Evolutionary conservation across 2,797 vertebrate species (phyloP).

Genomic region (Acomys russatus): DNA sequence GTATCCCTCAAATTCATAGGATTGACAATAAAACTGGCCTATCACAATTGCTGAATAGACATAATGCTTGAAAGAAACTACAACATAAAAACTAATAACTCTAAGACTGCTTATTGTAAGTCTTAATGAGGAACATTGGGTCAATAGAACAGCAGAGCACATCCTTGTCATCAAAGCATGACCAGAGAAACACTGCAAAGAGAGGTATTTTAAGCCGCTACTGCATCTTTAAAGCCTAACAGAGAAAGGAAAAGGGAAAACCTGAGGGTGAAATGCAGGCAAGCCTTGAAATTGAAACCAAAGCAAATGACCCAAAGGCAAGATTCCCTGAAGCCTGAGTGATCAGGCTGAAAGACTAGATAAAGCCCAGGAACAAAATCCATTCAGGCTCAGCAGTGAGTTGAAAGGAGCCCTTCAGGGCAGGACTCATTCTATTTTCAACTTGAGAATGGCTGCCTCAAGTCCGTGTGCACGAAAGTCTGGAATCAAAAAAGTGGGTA

Average conservation of each 20-base stretch:
- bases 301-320: constrained; percentile 85
- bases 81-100: constrained; percentile 54
- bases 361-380: constrained; percentile 77
- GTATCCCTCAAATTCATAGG: not conserved
- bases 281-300: constrained; percentile 82
- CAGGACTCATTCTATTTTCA: constrained; percentile 76
- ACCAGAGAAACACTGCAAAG: constrained; percentile 66
- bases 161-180: constrained; percentile 32
- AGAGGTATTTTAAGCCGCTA: constrained; percentile 73
- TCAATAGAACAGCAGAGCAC: constrained; percentile 57
- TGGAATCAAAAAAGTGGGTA: constrained; percentile 64
- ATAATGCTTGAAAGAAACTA: constrained; percentile 24
- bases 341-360: constrained; percentile 83
- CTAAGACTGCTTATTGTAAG: constrained; percentile 20
- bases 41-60: not conserved
- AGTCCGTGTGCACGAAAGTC: constrained; percentile 52
- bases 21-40: not conserved
- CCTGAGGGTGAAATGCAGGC: constrained; percentile 62
- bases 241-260: constrained; percentile 78
- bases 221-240: constrained; percentile 75
- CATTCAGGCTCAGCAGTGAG: constrained; percentile 69
- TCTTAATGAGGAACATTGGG: constrained; percentile 38
- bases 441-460: constrained; percentile 72
- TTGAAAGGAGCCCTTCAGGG: constrained; percentile 85
- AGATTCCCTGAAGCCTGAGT: constrained; percentile 75